These are phyloP conservation scores for Acleris sparsana DNA, from an alignment of 2,888 invertebrate genomes.

Conservation along the genomic window DNA sequence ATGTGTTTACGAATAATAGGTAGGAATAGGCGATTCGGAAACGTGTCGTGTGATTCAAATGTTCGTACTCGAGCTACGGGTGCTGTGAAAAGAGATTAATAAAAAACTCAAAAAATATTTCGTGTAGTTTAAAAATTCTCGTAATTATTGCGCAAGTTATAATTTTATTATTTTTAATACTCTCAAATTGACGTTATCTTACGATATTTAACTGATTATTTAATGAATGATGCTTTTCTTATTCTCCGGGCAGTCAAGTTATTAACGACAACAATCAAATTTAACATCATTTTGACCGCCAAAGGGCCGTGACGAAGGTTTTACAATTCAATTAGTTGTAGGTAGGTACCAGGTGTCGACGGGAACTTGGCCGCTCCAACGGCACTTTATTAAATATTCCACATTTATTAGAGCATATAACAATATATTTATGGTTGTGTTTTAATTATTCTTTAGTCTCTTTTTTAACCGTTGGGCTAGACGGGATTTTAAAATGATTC, in stretches of 20 bases:
- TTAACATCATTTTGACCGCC: constrained; percentile 73
- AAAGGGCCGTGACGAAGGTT: constrained; percentile 61
- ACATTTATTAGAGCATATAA: constrained; percentile 20
- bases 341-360: constrained; percentile 71
- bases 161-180: too few species aligned
- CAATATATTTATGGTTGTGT: constrained; percentile 13
- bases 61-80: too few species aligned
- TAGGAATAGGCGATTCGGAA: too few species aligned
- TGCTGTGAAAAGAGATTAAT: too few species aligned
- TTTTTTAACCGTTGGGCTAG: background rate
- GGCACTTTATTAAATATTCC: constrained; percentile 11
- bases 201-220: too few species aligned
- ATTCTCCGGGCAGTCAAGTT: background rate
- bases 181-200: too few species aligned
- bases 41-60: too few species aligned
- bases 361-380: constrained; percentile 51
- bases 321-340: constrained; percentile 76
- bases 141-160: too few species aligned
- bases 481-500: background rate
- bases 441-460: background rate
- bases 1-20: too few species aligned
- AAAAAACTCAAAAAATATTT: too few species aligned
- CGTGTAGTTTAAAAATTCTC: too few species aligned
- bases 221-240: background rate
- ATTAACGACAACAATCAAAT: constrained; percentile 68